Conservation (phyloP, 1,140 invertebrate genomes). For the Andrena cerasifolii region DNA sequence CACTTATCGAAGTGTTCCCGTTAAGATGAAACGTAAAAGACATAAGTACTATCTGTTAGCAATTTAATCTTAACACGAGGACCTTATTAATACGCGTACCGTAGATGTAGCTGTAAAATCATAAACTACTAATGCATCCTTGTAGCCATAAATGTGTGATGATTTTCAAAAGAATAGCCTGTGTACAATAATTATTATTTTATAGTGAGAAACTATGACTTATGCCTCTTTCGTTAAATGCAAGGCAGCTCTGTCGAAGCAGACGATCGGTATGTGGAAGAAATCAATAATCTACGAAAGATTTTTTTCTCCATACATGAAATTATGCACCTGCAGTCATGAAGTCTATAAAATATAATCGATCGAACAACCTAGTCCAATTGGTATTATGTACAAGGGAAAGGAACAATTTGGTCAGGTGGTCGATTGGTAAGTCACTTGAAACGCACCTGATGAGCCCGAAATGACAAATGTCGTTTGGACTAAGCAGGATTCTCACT, state of each 20-base stretch:
- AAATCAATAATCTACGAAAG: slow-evolving; percentile 39
- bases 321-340: slow-evolving; percentile 46
- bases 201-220: slow-evolving; percentile 55
- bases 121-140: slow-evolving; percentile 25
- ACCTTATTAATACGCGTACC: slow-evolving; percentile 35
- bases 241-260: slow-evolving; percentile 35
- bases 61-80: slow-evolving; percentile 28
- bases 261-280: slow-evolving; percentile 21
- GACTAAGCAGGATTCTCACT: slow-evolving; percentile 58
- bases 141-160: slow-evolving; percentile 20
- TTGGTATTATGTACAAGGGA: slow-evolving; percentile 65
- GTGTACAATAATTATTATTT: slow-evolving; percentile 38
- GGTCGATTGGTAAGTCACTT: slow-evolving; percentile 59
- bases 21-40: slow-evolving; percentile 48
- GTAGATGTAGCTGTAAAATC: slow-evolving; percentile 35
- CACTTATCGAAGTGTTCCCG: slow-evolving; percentile 41
- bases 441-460: slow-evolving; percentile 64
- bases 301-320: slow-evolving; percentile 28
- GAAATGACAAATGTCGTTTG: slow-evolving; percentile 56
- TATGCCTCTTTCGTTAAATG: slow-evolving; percentile 60
- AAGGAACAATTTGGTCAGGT: slow-evolving; percentile 68
- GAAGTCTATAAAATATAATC: slow-evolving; percentile 49
- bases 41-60: slow-evolving; percentile 59
- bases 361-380: slow-evolving; percentile 55
- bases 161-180: slow-evolving; percentile 28